Conservation (phyloP, 2,113 vertebrate genomes). For the Rhabdomys dilectus region DNA sequence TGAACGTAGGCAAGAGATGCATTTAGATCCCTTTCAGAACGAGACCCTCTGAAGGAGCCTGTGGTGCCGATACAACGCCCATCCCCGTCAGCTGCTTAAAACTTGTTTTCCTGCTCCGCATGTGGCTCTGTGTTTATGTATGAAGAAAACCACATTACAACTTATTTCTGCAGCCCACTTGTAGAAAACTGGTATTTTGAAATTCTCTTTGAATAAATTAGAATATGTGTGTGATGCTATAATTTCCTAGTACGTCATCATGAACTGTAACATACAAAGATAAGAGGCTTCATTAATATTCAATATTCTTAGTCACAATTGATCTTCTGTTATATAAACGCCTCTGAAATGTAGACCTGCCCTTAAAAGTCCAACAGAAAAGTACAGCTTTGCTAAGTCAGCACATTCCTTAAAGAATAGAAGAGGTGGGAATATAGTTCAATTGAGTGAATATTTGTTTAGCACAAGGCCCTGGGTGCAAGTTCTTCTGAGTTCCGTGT, state of each 20-base stretch:
- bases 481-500: not conserved
- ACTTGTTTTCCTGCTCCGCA: not conserved
- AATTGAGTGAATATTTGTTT: not conserved
- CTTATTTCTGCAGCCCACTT: constrained; percentile 45
- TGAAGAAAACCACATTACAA: constrained; percentile 15
- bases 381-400: constrained; percentile 1
- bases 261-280: constrained; percentile 13
- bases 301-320: constrained; percentile 49
- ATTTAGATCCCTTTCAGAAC: too few species aligned
- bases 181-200: constrained; percentile 15
- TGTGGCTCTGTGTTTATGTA: not conserved
- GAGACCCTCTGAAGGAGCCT: not conserved
- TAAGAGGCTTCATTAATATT: constrained; percentile 39
- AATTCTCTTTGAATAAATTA: constrained; percentile 37
- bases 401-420: constrained; percentile 21
- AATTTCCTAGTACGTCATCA: not conserved
- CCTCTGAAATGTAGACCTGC: constrained; percentile 44
- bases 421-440: not conserved
- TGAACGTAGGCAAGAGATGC: not conserved
- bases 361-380: constrained; percentile 46
- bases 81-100: not conserved
- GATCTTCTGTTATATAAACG: constrained; percentile 1
- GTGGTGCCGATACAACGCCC: not conserved
- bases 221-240: constrained; percentile 40
- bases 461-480: not conserved